These are phyloP conservation scores for Plebejus argus DNA, from an alignment of 2,888 invertebrate species.

Conservation along the genomic window DNA sequence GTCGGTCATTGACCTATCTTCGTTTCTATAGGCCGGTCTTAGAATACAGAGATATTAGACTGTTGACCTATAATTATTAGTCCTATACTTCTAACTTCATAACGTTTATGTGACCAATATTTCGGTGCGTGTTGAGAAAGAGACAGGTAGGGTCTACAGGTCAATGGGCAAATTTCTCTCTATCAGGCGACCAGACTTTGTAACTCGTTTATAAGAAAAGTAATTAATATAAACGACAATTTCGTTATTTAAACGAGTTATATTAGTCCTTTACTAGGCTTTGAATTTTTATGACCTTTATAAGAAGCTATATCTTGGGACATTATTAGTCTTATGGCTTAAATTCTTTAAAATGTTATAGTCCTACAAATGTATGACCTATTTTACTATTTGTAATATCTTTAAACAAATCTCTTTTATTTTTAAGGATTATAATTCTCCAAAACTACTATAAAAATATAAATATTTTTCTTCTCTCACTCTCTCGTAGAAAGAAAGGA, in stretches of 20 bases:
- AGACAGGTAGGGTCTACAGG: too few species aligned
- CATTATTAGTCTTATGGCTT: background rate
- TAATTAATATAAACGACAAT: background rate
- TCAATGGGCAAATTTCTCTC: too few species aligned
- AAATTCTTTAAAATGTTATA: background rate
- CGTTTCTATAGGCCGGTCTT: too few species aligned
- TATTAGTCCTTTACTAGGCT: background rate
- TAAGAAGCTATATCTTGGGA: background rate
- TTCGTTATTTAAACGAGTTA: background rate
- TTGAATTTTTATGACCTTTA: background rate
- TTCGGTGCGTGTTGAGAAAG: too few species aligned
- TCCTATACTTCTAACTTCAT: too few species aligned
- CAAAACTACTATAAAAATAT: background rate
- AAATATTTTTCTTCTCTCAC: background rate
- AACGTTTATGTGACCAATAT: too few species aligned
- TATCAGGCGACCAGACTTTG: background rate
- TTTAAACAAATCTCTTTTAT: background rate
- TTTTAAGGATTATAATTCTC: background rate
- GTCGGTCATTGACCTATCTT: too few species aligned
- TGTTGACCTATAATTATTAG: too few species aligned
- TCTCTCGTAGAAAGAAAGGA: background rate
- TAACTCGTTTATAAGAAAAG: background rate
- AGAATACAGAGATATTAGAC: too few species aligned
- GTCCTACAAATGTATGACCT: background rate
- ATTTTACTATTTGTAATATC: background rate